These are phyloP conservation scores for Ptychoptera contaminata DNA, from an alignment of 2,888 invertebrate genomes.

Conservation along the genomic window DNA sequence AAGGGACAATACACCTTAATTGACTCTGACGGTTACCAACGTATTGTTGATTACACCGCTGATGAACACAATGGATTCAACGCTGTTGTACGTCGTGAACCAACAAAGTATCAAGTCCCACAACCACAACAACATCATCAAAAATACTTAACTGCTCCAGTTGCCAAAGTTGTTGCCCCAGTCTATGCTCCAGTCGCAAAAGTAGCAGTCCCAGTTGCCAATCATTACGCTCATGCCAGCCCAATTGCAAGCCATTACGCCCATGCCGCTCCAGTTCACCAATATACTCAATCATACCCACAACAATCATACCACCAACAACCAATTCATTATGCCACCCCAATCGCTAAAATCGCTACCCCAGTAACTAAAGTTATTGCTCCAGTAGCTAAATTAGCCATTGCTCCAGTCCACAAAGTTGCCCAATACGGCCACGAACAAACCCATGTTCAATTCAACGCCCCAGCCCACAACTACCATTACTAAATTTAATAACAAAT, in stretches of 20 bases:
- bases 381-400: neutral
- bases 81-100: slow-evolving; percentile 35
- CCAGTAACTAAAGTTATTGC: slow-evolving; percentile 11
- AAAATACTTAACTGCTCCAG: slow-evolving; percentile 3
- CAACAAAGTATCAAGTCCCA: slow-evolving; percentile 25
- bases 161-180: slow-evolving; percentile 4
- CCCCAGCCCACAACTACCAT: slow-evolving; percentile 2
- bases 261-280: slow-evolving; percentile 3
- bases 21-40: slow-evolving; percentile 35
- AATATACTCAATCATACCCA: neutral
- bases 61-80: slow-evolving; percentile 38
- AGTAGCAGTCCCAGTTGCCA: neutral
- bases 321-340: too few relatives aligned
- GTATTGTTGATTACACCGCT: slow-evolving; percentile 36
- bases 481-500: neutral
- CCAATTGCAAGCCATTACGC: neutral
- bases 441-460: slow-evolving; percentile 1
- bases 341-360: slow-evolving; percentile 4
- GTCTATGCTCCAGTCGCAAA: neutral
- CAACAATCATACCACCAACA: neutral
- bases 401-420: neutral
- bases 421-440: neutral
- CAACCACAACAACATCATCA: slow-evolving; percentile 7
- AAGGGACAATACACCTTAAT: slow-evolving; percentile 35
- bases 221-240: neutral